Base-by-base conservation (phyloP, 2,113 vertebrate genomes). In the Toxotes chatareus region DNA sequence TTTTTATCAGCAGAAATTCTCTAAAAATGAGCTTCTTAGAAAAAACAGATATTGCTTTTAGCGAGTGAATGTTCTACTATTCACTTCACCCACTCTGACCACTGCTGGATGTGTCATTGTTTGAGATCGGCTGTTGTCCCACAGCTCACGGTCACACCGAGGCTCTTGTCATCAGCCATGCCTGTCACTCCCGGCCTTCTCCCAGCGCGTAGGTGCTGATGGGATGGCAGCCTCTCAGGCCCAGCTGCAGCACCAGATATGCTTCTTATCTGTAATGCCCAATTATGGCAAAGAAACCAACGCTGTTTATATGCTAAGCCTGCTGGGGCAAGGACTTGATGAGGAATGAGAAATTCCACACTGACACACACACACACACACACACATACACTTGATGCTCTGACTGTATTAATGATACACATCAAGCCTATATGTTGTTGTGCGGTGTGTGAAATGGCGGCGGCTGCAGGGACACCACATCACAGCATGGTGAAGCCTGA, bases 241-340 rank as follows among this genome's bases (percentile, higher is more conserved):
- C 79, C 89, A 89, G 86, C 90, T 90, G 90, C 88, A 79, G 64
- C 67, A 63, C 82, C 80, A 90, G 86, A 93, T 93, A 93, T 69
- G 85, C 80, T 76, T 90, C 91, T 91, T 93, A 93, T 93, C 92
- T 92, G 38, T 90, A 83, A 89, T 75, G 86, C 77, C 65, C 92
- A 88, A 93, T 92, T 90, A 91, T 79, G 67, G 80, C 78, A 65
- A 80, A 87, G 85, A 88, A 91, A 77, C 76, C 78, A 62, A 62
- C 4, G 40, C 78, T 88, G 90, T 90, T 90, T 91, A 86, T 88
- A 88, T 89, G 88, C 86, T 83, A 80, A 88, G 77, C 74, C 86
- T 65, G 80, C 70, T 51, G 64, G 70, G 79, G 67, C 71, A 63
- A 80, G 77, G 78, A 55, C 69, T 27, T 65, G 87, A 88, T 81